Evolutionary conservation across 1,140 invertebrate genomes (phyloP).

Genomic region (Drosophila saltans): DNA sequence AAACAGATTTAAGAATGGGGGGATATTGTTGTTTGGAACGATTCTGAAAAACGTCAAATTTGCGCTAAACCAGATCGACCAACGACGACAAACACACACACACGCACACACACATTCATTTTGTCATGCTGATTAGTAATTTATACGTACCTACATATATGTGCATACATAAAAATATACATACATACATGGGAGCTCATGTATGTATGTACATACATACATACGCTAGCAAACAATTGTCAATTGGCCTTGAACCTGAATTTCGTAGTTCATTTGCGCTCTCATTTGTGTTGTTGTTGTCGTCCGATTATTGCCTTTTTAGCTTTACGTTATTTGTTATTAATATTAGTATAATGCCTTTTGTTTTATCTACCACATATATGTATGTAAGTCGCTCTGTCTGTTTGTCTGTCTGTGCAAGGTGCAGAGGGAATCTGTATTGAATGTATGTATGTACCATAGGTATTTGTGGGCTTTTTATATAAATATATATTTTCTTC

Average conservation of each 20-base stretch:
- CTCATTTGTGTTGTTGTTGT: constrained; percentile 45
- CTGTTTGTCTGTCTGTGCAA: neutral
- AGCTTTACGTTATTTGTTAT: constrained; percentile 39
- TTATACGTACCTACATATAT: neutral
- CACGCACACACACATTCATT: constrained; percentile 7
- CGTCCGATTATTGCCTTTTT: constrained; percentile 36
- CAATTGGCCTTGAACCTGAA: constrained; percentile 76
- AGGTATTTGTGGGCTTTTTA: constrained; percentile 5
- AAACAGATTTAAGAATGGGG: neutral
- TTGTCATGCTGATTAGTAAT: constrained; percentile 1
- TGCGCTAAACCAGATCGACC: constrained; percentile 1
- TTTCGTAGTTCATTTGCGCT: constrained; percentile 65
- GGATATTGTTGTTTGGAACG: too few relatives aligned
- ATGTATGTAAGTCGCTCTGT: neutral
- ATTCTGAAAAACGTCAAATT: neutral
- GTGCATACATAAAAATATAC: constrained; percentile 1
- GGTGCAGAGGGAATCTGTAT: neutral
- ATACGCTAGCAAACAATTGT: constrained; percentile 57
- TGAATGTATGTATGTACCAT: neutral
- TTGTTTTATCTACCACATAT: constrained; percentile 45
- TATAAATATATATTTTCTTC: constrained; percentile 18
- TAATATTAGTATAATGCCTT: constrained; percentile 60
- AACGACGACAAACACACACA: constrained; percentile 6
- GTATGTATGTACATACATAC: constrained; percentile 23
- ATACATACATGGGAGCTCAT: constrained; percentile 11